These are phyloP conservation scores for Panagrolaimus sp. DNA, from an alignment of 1,140 invertebrate genomes.

Conservation along the genomic window DNA sequence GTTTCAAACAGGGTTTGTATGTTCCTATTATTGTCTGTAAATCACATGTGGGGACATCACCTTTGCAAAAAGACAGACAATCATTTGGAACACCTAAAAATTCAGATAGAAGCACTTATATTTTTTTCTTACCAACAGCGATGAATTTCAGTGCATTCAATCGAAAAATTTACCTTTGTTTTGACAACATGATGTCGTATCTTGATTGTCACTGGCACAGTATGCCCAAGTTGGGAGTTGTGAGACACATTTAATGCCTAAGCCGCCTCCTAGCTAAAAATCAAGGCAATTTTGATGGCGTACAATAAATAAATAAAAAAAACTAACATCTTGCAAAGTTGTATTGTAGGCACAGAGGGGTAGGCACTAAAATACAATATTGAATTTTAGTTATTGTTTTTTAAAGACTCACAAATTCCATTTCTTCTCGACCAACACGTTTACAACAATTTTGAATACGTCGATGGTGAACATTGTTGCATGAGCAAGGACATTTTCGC, in stretches of 20 bases:
- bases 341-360: slow-evolving; percentile 56
- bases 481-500: slow-evolving; percentile 47
- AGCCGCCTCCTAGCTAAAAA: slow-evolving; percentile 42
- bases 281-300: neutral
- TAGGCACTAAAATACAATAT: slow-evolving; percentile 27
- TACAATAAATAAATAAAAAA: slow-evolving; percentile 13
- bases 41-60: slow-evolving; percentile 56
- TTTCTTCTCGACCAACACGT: slow-evolving; percentile 51
- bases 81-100: slow-evolving; percentile 46
- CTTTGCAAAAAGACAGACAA: slow-evolving; percentile 55
- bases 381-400: too few species aligned
- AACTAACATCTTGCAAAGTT: slow-evolving; percentile 49
- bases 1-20: slow-evolving; percentile 53
- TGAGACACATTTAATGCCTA: slow-evolving; percentile 55
- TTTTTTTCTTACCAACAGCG: slow-evolving; percentile 14
- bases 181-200: slow-evolving; percentile 54
- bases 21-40: slow-evolving; percentile 49
- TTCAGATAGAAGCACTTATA: neutral
- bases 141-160: neutral
- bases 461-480: slow-evolving; percentile 39
- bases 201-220: slow-evolving; percentile 51
- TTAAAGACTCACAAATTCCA: slow-evolving; percentile 40
- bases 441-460: slow-evolving; percentile 54
- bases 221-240: slow-evolving; percentile 58
- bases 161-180: slow-evolving; percentile 38